Evolutionary conservation across 1,140 invertebrate genomes (phyloP).

Genomic region (Drosophila jambulina): DNA sequence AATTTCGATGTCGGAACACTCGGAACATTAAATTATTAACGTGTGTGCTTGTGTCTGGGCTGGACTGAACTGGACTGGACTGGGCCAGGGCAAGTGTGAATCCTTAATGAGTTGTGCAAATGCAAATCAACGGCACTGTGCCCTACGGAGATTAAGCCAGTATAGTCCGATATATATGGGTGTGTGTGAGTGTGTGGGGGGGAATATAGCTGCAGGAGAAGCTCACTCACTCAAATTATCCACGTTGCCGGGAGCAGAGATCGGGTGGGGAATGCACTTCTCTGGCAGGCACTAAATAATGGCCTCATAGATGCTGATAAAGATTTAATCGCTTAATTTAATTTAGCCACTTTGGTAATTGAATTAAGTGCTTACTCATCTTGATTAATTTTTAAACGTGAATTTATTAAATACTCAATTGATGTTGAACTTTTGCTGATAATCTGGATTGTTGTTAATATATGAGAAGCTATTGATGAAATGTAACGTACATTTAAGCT

Average conservation of each 20-base stretch:
- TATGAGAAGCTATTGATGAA: not conserved
- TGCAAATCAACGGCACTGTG: slow-evolving; percentile 53
- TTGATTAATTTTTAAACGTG: not conserved
- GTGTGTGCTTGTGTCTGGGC: not conserved
- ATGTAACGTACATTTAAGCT: not conserved
- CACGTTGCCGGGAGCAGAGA: slow-evolving; percentile 7
- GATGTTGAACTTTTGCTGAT: too few species aligned
- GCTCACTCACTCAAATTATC: slow-evolving; percentile 32
- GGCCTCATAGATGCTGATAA: not conserved
- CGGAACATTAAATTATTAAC: slow-evolving; percentile 57
- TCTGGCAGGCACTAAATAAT: slow-evolving; percentile 14
- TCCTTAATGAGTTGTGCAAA: slow-evolving; percentile 54
- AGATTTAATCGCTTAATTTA: slow-evolving; percentile 5
- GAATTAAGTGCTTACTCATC: not conserved
- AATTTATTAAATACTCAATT: not conserved
- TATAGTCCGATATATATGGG: not conserved
- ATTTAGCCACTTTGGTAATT: slow-evolving; percentile 1
- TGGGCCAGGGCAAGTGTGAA: slow-evolving; percentile 35
- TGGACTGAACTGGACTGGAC: not conserved
- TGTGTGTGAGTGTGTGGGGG: not conserved
- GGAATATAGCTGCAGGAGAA: slow-evolving; percentile 11
- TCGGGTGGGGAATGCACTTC: slow-evolving; percentile 1
- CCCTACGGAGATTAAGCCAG: slow-evolving; percentile 36
- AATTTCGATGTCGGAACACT: slow-evolving; percentile 47
- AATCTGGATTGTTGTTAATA: not conserved